Conservation (phyloP, 2,797 vertebrate species). For the Cottoperca gobio region DNA sequence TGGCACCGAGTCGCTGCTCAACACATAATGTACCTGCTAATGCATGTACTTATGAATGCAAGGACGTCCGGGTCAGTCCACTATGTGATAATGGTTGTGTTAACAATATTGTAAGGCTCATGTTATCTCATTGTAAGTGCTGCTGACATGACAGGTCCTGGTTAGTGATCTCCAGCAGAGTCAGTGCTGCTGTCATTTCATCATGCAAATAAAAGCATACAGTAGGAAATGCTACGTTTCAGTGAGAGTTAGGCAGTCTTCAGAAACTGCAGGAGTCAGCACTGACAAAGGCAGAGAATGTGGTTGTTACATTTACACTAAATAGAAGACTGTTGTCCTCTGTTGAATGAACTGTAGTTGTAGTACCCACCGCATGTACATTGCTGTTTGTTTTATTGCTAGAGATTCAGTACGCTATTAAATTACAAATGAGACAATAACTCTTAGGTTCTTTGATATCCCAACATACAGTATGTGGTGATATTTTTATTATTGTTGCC, state of each 20-base stretch:
- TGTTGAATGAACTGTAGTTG: not conserved
- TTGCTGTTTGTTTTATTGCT: not conserved
- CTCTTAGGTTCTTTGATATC: not conserved
- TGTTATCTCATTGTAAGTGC: conserved; percentile 5
- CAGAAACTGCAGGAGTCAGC: not conserved
- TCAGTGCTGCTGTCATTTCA: not conserved
- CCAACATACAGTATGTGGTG: not conserved
- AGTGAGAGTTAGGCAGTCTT: not conserved
- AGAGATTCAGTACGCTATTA: not conserved
- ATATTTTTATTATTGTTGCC: not conserved
- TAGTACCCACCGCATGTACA: no score
- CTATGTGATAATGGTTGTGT: conserved; percentile 29
- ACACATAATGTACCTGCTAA: conserved; percentile 42
- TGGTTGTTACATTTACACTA: not conserved
- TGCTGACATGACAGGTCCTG: conserved; percentile 29
- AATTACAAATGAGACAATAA: not conserved
- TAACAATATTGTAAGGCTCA: conserved; percentile 20
- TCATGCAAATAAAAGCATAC: conserved; percentile 9
- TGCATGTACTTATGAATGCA: conserved; percentile 37
- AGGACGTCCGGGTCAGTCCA: conserved; percentile 32
- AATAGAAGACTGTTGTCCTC: not conserved
- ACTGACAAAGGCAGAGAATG: not conserved
- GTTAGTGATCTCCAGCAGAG: conserved; percentile 19
- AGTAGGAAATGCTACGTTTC: conserved; percentile 5
- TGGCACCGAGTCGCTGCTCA: conserved; percentile 18